A percentile compares a stretch with the other conserved stretches of the same genome.
phyloP scores from a whole-genome alignment of 30 jellyfish, hydroid and myxozoan species.

The Catostylus mosaicus region DNA sequence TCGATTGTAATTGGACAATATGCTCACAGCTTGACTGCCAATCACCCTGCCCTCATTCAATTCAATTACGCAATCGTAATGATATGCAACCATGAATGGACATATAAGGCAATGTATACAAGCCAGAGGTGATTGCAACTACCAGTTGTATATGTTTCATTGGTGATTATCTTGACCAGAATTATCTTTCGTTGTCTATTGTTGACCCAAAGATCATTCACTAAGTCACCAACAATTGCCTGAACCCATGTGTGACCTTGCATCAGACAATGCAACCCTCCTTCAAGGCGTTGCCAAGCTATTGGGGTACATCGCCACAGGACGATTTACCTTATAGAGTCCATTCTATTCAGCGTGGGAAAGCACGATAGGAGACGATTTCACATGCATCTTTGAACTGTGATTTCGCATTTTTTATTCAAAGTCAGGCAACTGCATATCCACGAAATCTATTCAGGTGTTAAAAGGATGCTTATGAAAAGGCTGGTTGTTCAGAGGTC shows the following conservation, averaged over 20 bases:
- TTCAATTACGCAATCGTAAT: slow-evolving; percentile 31
- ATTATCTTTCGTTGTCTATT: slow-evolving; percentile 15
- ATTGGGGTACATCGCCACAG: neutral
- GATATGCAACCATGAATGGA: slow-evolving; percentile 37
- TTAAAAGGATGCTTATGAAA: too few relatives aligned
- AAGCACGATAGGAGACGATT: neutral
- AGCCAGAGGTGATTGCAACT: neutral
- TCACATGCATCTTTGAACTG: neutral
- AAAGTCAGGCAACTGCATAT: neutral
- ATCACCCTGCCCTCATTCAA: slow-evolving; percentile 4
- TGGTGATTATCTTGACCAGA: neutral
- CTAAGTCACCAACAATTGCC: neutral
- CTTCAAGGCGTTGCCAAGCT: neutral
- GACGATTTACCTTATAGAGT: neutral
- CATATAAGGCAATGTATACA: slow-evolving; percentile 51
- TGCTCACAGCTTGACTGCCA: slow-evolving; percentile 2
- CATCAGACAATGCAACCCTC: neutral
- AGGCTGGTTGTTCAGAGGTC: too few relatives aligned
- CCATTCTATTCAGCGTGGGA: slow-evolving; percentile 35
- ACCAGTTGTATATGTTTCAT: slow-evolving; percentile 25
- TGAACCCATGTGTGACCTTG: neutral
- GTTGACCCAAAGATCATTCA: neutral
- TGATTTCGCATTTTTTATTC: neutral
- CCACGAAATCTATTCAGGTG: neutral
- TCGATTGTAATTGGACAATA: neutral